These are phyloP conservation scores for Leucozona laternaria DNA, from an alignment of 2,888 invertebrate genomes.

Conservation along the genomic window DNA sequence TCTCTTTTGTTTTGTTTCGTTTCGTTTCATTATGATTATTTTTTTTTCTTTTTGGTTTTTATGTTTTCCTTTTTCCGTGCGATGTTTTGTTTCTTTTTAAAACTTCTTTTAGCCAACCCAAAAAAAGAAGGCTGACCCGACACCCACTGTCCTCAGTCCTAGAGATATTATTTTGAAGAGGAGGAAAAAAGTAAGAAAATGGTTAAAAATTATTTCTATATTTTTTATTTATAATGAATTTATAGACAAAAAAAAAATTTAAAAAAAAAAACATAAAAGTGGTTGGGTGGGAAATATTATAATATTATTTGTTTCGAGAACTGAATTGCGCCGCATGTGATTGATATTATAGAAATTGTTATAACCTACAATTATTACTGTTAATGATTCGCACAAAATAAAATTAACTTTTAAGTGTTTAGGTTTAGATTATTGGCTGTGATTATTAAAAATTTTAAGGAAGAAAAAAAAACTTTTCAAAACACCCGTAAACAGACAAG, in stretches of 20 bases:
- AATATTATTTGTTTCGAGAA: slow-evolving; percentile 46
- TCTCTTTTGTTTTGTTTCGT: slow-evolving; percentile 30
- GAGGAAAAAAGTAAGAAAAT: slow-evolving; percentile 78
- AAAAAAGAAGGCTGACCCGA: slow-evolving; percentile 76
- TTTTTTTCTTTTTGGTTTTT: slow-evolving; percentile 19
- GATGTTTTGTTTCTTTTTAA: slow-evolving; percentile 61
- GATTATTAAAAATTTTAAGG: slow-evolving; percentile 29
- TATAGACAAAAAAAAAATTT: neutral
- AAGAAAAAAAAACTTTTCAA: slow-evolving; percentile 19
- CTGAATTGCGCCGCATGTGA: slow-evolving; percentile 64
- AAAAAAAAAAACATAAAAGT: slow-evolving; percentile 19
- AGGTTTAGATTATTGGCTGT: slow-evolving; percentile 59
- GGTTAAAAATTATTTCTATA: slow-evolving; percentile 25
- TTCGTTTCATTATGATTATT: slow-evolving; percentile 21
- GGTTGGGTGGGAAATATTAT: slow-evolving; percentile 9
- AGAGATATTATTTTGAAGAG: slow-evolving; percentile 79
- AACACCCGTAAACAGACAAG: slow-evolving; percentile 51
- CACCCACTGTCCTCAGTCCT: slow-evolving; percentile 77
- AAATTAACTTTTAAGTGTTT: slow-evolving; percentile 29
- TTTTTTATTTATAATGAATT: slow-evolving; percentile 2
- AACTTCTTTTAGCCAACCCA: slow-evolving; percentile 75
- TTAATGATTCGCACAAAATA: slow-evolving; percentile 60
- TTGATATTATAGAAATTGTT: slow-evolving; percentile 42
- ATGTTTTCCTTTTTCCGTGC: slow-evolving; percentile 54
- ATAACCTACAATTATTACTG: slow-evolving; percentile 8